phyloP scores from a whole-genome alignment of 1,140 invertebrate genomes.

The Halictus rubicundus region DNA sequence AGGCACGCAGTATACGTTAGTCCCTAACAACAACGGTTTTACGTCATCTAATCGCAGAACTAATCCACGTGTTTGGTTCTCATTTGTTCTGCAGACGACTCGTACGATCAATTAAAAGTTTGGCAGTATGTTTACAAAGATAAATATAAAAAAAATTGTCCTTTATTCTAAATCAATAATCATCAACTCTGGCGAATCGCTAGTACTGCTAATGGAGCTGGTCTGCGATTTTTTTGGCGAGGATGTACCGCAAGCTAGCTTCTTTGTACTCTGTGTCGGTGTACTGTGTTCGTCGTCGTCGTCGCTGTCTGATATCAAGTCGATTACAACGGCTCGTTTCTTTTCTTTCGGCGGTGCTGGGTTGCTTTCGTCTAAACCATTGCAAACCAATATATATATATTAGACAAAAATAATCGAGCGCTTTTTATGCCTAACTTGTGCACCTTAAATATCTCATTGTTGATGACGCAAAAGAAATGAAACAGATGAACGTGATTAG shows the following conservation, averaged over 20 bases:
- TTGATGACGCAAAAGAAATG: no score
- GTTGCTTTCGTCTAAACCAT: slow-evolving; percentile 74
- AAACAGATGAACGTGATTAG: no score
- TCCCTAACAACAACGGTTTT: background rate
- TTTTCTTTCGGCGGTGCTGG: slow-evolving; percentile 68
- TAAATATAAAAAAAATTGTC: slow-evolving; percentile 23
- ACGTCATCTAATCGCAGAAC: background rate
- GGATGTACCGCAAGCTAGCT: slow-evolving; percentile 55
- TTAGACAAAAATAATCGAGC: background rate
- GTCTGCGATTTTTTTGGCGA: slow-evolving; percentile 73
- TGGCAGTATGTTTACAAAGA: slow-evolving; percentile 1
- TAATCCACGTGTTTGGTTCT: background rate
- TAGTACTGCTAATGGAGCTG: slow-evolving; percentile 77
- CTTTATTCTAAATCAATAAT: slow-evolving; percentile 78
- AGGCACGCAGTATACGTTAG: background rate
- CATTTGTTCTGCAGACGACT: background rate
- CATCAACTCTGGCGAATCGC: slow-evolving; percentile 78
- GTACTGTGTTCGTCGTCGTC: slow-evolving; percentile 71
- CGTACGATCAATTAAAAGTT: background rate
- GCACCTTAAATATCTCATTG: no score
- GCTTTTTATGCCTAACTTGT: no score
- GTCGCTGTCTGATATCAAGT: slow-evolving; percentile 78
- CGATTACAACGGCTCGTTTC: slow-evolving; percentile 75
- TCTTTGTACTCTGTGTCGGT: slow-evolving; percentile 70
- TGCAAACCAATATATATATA: slow-evolving; percentile 1